Percentiles rank a stretch among this genome's conserved stretches.
These are phyloP conservation scores for Alligator sinensis DNA, from an alignment of 2,113 vertebrate species.

Conservation along the genomic window DNA sequence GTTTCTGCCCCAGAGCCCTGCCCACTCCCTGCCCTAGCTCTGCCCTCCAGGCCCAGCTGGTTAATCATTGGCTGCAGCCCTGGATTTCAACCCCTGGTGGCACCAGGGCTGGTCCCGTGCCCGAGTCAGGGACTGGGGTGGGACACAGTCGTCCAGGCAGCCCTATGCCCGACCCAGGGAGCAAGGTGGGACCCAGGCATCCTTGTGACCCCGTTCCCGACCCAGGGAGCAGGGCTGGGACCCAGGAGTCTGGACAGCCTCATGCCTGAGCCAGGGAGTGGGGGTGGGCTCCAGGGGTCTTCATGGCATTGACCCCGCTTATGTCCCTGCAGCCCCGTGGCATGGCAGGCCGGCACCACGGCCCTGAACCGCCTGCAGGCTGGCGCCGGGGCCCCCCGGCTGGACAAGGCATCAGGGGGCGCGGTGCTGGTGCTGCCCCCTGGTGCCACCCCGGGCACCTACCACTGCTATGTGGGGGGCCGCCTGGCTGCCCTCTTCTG, in stretches of 20 bases:
- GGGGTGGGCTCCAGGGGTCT: background rate
- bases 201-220: background rate
- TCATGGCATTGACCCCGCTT: background rate
- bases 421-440: constrained; percentile 38
- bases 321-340: constrained; percentile 38
- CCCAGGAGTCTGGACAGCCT: no score
- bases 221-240: background rate
- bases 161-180: no score
- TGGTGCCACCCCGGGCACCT: background rate
- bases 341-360: constrained; percentile 14
- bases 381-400: background rate
- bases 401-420: constrained; percentile 25
- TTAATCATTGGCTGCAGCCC: background rate
- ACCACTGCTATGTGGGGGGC: constrained; percentile 57
- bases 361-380: constrained; percentile 28
- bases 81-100: background rate
- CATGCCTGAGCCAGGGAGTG: background rate
- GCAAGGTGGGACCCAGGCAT: background rate
- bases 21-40: background rate
- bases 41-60: background rate
- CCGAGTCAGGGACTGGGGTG: no score
- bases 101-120: background rate
- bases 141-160: no score
- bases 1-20: background rate
- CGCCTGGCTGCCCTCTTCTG: constrained; percentile 50